Percentiles rank a stretch among this genome's conserved stretches.
These are phyloP conservation scores for Conopomorpha cramerella DNA, from an alignment of 1,140 invertebrate genomes.

Conservation along the genomic window DNA sequence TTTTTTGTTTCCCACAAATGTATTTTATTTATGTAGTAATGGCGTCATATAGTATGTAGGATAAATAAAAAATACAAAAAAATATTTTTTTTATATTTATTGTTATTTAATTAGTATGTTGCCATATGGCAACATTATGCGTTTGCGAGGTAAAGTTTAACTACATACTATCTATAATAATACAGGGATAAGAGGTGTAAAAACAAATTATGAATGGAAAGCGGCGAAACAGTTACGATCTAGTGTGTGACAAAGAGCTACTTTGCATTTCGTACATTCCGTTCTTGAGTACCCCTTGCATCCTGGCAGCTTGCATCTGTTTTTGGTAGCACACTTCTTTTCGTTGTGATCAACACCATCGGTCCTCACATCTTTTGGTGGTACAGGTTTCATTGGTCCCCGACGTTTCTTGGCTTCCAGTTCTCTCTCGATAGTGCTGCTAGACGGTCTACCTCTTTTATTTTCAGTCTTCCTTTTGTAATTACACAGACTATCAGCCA, in stretches of 20 bases:
- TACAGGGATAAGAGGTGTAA: neutral
- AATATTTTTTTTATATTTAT: neutral
- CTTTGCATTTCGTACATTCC: constrained; percentile 9
- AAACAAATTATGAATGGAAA: constrained; percentile 6
- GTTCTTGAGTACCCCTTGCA: constrained; percentile 9
- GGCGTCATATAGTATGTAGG: neutral
- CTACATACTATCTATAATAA: neutral
- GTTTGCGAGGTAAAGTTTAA: neutral
- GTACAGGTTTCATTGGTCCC: constrained; percentile 5
- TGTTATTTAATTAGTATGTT: neutral
- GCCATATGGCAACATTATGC: constrained; percentile 1
- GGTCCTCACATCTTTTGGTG: constrained; percentile 2
- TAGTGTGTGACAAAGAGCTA: constrained; percentile 11
- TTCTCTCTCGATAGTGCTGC: constrained; percentile 6
- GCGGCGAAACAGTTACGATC: constrained; percentile 8
- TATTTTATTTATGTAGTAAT: too few species aligned
- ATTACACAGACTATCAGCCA: constrained; percentile 10
- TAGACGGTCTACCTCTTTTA: constrained; percentile 11
- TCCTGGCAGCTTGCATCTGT: constrained; percentile 13
- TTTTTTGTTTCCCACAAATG: too few species aligned
- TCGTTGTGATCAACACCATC: too few species aligned
- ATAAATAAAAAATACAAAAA: neutral
- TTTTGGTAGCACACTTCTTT: constrained; percentile 10
- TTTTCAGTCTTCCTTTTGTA: constrained; percentile 5
- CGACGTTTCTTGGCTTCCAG: constrained; percentile 9